phyloP scores from a whole-genome alignment of 1,140 invertebrate genomes.

The Telenomus remus region DNA sequence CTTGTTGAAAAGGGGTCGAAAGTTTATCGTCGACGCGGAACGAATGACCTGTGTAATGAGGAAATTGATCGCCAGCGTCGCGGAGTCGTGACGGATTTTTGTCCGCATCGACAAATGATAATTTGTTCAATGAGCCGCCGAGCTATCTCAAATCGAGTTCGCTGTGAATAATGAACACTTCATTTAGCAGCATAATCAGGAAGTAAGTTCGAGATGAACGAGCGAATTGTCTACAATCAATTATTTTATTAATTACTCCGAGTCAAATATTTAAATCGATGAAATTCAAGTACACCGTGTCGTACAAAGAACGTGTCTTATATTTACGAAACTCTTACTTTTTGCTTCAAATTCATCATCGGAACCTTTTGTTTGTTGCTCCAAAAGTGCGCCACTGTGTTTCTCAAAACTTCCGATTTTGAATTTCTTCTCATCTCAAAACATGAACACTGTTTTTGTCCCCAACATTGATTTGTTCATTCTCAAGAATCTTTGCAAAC shows the following conservation, averaged over 20 bases:
- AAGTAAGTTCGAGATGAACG: slow-evolving; percentile 3
- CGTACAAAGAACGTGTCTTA: slow-evolving; percentile 17
- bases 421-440: too few species aligned
- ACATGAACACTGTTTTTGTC: too few species aligned
- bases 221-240: slow-evolving; percentile 14
- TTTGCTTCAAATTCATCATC: too few species aligned
- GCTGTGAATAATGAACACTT: slow-evolving; percentile 20
- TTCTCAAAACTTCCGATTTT: too few species aligned
- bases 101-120: slow-evolving; percentile 6
- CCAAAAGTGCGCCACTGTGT: too few species aligned
- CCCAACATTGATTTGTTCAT: too few species aligned
- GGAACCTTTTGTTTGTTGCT: too few species aligned
- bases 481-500: too few species aligned
- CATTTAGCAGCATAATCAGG: slow-evolving; percentile 4
- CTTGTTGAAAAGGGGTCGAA: too few species aligned
- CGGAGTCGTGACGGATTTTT: slow-evolving; percentile 11
- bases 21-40: too few species aligned
- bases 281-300: too few species aligned
- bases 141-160: not conserved
- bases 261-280: slow-evolving; percentile 24
- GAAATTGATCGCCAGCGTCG: not conserved
- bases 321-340: slow-evolving; percentile 16
- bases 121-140: slow-evolving; percentile 5
- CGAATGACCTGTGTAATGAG: not conserved
- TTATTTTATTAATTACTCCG: slow-evolving; percentile 37